Evolutionary conservation across 2,888 invertebrate genomes (phyloP).

Genomic region (Abrostola triplasia): DNA sequence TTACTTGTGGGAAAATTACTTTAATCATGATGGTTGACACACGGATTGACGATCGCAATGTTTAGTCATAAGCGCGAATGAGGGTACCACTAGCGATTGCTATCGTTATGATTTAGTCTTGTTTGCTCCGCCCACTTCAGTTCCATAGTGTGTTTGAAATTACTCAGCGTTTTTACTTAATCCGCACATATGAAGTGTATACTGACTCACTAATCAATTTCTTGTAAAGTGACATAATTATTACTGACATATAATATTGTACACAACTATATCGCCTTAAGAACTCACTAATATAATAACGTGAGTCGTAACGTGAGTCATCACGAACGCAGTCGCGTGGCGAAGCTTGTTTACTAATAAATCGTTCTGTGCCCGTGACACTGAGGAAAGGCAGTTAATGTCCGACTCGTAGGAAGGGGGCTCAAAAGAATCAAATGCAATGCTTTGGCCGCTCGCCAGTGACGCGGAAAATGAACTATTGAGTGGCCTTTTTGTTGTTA

Average conservation of each 20-base stretch:
- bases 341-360: slow-evolving; percentile 58
- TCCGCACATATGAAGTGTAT: slow-evolving; percentile 1
- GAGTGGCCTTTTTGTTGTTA: slow-evolving; percentile 71
- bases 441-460: slow-evolving; percentile 67
- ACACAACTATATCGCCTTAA: slow-evolving; percentile 9
- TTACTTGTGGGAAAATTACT: background rate
- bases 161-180: background rate
- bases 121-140: slow-evolving; percentile 4
- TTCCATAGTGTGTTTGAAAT: slow-evolving; percentile 1
- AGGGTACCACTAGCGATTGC: background rate
- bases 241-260: background rate
- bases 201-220: background rate
- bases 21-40: background rate
- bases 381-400: slow-evolving; percentile 63
- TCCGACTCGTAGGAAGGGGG: slow-evolving; percentile 40
- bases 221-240: background rate
- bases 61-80: slow-evolving; percentile 1
- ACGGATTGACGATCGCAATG: background rate
- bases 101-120: background rate
- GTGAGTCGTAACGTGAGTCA: slow-evolving; percentile 39
- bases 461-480: slow-evolving; percentile 76
- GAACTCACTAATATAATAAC: slow-evolving; percentile 23
- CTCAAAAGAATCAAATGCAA: slow-evolving; percentile 65
- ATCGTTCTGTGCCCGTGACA: slow-evolving; percentile 68
- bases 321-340: slow-evolving; percentile 47